These are phyloP conservation scores for Puffinus mauretanicus DNA, from an alignment of 2,113 vertebrate species.

Conservation along the genomic window DNA sequence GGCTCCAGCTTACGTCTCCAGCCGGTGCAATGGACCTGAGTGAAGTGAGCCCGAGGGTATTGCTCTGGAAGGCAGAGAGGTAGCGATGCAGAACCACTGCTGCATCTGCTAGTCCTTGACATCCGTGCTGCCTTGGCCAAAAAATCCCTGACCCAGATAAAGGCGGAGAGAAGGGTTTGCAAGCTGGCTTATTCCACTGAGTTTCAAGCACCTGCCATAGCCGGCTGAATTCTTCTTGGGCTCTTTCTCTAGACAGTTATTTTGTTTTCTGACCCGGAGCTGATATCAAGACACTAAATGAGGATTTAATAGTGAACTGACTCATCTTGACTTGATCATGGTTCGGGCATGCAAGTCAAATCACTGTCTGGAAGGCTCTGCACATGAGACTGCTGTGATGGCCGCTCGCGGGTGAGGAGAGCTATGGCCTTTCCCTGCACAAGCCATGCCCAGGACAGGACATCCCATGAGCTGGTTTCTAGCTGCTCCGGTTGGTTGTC, in stretches of 20 bases:
- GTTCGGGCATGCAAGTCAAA: background rate
- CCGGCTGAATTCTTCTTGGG: constrained; percentile 1
- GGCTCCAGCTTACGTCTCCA: background rate
- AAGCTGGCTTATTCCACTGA: background rate
- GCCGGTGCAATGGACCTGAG: background rate
- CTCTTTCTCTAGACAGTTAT: background rate
- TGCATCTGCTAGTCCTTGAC: background rate
- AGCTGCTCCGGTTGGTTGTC: background rate
- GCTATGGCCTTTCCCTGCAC: rapidly evolving
- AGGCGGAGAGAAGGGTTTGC: background rate
- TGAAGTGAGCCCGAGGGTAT: background rate
- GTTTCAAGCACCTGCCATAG: background rate
- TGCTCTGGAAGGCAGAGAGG: rapidly evolving
- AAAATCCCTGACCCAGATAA: background rate
- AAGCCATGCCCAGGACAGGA: background rate
- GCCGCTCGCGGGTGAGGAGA: background rate
- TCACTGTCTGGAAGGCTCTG: background rate
- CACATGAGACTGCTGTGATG: background rate
- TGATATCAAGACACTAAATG: background rate
- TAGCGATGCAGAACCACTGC: background rate
- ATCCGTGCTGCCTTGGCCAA: background rate
- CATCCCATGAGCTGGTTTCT: background rate
- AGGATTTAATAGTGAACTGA: constrained; percentile 1
- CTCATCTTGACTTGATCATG: background rate
- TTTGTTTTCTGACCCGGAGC: background rate